Percentiles rank a stretch among this genome's conserved stretches.
Evolutionary conservation across 2,797 vertebrate genomes (phyloP).

Genomic region (Sebastes trivittatus): DNA sequence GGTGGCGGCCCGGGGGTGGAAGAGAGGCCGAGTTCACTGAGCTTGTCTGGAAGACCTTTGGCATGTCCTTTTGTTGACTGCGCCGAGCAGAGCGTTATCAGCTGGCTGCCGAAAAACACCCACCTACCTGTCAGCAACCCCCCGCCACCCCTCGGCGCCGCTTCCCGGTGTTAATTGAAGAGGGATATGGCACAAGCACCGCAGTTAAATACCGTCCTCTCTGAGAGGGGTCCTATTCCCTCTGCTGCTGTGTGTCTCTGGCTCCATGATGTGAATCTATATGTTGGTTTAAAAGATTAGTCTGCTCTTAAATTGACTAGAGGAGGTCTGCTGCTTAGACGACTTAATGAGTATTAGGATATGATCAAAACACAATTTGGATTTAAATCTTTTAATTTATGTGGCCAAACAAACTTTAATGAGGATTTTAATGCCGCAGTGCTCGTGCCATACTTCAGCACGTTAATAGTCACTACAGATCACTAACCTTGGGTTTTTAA

Average conservation of each 20-base stretch:
- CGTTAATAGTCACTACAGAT: constrained; percentile 4
- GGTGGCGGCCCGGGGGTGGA: background rate
- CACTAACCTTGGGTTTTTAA: background rate
- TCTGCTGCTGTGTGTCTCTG: constrained; percentile 14
- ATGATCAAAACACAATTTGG: constrained; percentile 33
- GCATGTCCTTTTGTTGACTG: constrained; percentile 40
- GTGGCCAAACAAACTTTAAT: constrained; percentile 40
- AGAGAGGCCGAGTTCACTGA: constrained; percentile 17
- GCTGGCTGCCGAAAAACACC: constrained; percentile 19
- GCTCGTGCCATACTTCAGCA: background rate
- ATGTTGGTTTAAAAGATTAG: constrained; percentile 57
- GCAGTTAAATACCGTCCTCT: constrained; percentile 23
- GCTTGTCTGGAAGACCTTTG: constrained; percentile 44
- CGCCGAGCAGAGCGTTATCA: constrained; percentile 30
- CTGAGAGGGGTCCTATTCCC: constrained; percentile 7
- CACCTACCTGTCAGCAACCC: constrained; percentile 20
- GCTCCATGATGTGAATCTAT: constrained; percentile 46
- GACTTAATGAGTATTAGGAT: constrained; percentile 31
- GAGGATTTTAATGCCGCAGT: constrained; percentile 6
- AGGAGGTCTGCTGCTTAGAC: background rate
- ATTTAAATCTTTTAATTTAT: constrained; percentile 40
- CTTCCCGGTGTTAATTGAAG: constrained; percentile 60
- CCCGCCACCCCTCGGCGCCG: background rate
- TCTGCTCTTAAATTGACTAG: constrained; percentile 42
- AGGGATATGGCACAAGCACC: constrained; percentile 17